Evolutionary conservation across 2,888 invertebrate genomes (phyloP).

Genomic region (Drosophila mulleri): DNA sequence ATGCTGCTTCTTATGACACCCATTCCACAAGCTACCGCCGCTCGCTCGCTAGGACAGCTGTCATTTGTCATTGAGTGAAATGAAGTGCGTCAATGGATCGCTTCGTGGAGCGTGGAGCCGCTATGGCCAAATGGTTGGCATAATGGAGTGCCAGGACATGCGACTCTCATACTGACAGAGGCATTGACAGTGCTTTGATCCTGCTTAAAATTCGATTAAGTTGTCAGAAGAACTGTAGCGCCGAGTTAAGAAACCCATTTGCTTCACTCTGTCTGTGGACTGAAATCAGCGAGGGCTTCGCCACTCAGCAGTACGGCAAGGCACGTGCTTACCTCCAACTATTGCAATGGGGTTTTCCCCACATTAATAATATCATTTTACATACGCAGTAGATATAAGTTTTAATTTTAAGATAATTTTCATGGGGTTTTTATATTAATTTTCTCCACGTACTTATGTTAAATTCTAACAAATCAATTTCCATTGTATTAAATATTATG

Average conservation of each 20-base stretch:
- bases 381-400: too few species aligned
- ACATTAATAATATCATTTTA: too few species aligned
- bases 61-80: slow-evolving; percentile 59
- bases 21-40: background rate
- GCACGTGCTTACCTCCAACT: too few species aligned
- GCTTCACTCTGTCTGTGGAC: background rate
- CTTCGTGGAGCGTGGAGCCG: slow-evolving; percentile 4
- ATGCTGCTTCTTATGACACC: slow-evolving; percentile 52
- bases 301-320: too few species aligned
- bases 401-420: too few species aligned
- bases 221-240: slow-evolving; percentile 6
- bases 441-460: too few species aligned
- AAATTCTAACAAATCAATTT: too few species aligned
- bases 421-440: too few species aligned
- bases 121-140: slow-evolving; percentile 14
- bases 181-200: slow-evolving; percentile 44
- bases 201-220: slow-evolving; percentile 3
- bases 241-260: background rate
- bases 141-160: slow-evolving; percentile 20
- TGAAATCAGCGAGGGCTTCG: too few species aligned
- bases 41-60: slow-evolving; percentile 20
- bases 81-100: slow-evolving; percentile 53
- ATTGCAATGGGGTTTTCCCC: too few species aligned
- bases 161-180: slow-evolving; percentile 17
- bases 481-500: too few species aligned